Percentiles rank a stretch among this genome's conserved stretches.
phyloP scores from a whole-genome alignment of 2,113 vertebrate genomes.

The Dryoscopus gambensis region DNA sequence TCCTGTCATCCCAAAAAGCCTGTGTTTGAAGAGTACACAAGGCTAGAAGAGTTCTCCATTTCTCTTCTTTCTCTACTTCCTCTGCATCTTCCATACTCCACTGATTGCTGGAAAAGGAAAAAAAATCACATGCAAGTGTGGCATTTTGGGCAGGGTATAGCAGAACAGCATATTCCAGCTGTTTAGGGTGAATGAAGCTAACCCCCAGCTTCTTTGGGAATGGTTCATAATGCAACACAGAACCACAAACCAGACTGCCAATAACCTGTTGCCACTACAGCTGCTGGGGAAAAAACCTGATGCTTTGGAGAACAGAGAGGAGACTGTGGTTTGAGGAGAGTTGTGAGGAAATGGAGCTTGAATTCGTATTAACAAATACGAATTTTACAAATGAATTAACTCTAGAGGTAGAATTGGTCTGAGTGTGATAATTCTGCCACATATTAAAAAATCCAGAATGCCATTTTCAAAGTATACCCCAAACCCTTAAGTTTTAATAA shows the following conservation, averaged over 20 bases:
- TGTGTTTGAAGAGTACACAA: neutral
- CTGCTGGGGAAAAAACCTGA: neutral
- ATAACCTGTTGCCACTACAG: neutral
- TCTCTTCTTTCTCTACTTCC: neutral
- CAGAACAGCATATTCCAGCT: neutral
- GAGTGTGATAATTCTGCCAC: neutral
- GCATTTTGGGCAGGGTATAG: accelerated
- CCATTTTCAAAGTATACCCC: neutral
- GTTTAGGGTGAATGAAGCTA: neutral
- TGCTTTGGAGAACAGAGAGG: neutral
- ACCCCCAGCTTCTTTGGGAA: neutral
- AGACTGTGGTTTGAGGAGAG: neutral
- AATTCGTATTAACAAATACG: neutral
- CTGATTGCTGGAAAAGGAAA: neutral
- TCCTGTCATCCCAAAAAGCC: neutral
- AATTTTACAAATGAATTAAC: neutral
- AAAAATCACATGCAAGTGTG: neutral
- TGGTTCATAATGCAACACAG: accelerated
- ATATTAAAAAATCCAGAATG: neutral
- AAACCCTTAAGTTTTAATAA: neutral
- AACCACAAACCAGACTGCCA: neutral
- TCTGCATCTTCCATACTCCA: neutral
- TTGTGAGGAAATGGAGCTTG: neutral
- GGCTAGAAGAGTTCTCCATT: neutral
- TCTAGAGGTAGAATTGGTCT: neutral